Base-by-base conservation (phyloP, 2,113 vertebrate genomes). In the Mixornis gularis region DNA sequence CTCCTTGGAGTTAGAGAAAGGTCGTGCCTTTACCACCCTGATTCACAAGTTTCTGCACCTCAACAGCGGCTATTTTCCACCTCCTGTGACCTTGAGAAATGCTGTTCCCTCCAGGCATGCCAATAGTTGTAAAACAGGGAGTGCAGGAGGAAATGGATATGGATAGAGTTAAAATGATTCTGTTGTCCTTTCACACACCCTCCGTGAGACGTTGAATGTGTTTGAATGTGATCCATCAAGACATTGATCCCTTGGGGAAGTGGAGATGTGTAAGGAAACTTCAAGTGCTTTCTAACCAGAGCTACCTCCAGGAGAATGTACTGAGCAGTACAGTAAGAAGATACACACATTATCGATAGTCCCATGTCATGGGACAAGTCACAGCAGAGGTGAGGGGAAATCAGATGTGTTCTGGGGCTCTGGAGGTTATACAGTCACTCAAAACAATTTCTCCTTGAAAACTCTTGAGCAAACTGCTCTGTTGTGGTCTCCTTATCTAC, bases 161-260 rank as follows among this genome's bases (percentile, higher is more conserved):
- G 97, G 97, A 97, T 94, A 88, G 95, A 97, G 92, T 84, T 91
- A 98, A 97, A 97, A 94, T 44, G 93, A 97, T 96, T 97, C 95
- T 97, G 97, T 98, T 98, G 97, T 98, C 95, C 96, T 96, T 96
- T 97, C 82, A 93, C 96, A 97, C 96, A 96, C 96, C 90, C 96
- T 96, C 91, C 73, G 88, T 94, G 95, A 98, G 97, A 96, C 91
- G 97, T 96, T 97, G 94, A 97, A 96, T 96, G 91, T 92, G 91
- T 95, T 95, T 97, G 95, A 97, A 95, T 97, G 96, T 93, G 96
- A 98, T 98, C 97, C 97, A 98, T 98, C 96, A 98, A 96, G 89
- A 84, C 95, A 98, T 97, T 97, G 97, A 98, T 98, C 96, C 91
- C 88, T 46, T 90, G 74, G 93, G 96, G 96, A 96, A 96, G 95